Evolutionary conservation across 2,888 invertebrate species (phyloP), one percentile per base, ranked within the genome.

Genomic region (Ellobium chinense): DNA sequence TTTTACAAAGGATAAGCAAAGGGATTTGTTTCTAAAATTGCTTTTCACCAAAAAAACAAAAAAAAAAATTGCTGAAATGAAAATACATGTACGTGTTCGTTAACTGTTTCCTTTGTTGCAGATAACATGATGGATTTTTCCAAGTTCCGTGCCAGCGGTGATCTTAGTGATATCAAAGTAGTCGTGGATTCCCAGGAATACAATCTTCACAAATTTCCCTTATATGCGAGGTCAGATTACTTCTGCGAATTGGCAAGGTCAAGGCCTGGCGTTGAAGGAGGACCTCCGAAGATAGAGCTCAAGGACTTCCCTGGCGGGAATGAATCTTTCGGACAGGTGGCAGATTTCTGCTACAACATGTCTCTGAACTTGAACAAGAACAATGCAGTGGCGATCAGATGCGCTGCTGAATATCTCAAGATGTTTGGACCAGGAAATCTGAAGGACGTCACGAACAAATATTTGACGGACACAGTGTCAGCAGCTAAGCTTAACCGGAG

Each of bases 311-410:
- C 93, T 0, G 93, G 93, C 21, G 92, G 92, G 24, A 85, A 89
- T 9, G 88, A 89, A 29, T 88, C 87, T 5, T 93, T 92, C 82
- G 85, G 86, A 56, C 81, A 89, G 24, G 89, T 93, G 0, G 92
- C 92, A 5, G 92, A 93, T 82, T 92, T 91, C 81, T 93, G 91
- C 83, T 93, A 93, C 85, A 91, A 88, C 81, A 90, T 91, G 87
- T 85, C 87, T 70, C 83, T 91, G 9, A 86, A 89, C 63, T 85
- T 92, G 18, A 89, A 87, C 12, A 88, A 88, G 73, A 85, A 89
- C 24, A 92, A 91, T 81, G 89, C 90, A 0, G 89, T 91, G 4
- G 85, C 87, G 36, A 85, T 92, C 5, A 85, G 91, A 31, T 91
- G 91, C 82, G 92, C 91, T 0, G 91, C 92, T 9, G 91, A 91